Conservation (phyloP, 2,113 vertebrate genomes). For the Aldabrachelys gigantea region DNA sequence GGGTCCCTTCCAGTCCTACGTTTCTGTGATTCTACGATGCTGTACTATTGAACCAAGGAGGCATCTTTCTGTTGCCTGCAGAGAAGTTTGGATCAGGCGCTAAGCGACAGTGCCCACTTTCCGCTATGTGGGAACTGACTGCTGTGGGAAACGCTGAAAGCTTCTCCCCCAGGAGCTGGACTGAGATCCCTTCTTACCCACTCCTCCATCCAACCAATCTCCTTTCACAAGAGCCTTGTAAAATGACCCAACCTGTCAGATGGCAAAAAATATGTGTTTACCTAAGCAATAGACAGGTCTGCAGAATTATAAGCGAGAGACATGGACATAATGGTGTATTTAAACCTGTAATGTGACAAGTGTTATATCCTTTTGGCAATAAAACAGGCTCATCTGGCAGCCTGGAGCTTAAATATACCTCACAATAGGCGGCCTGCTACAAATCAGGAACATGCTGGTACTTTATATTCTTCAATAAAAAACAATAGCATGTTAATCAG, state of each 20-base stretch:
- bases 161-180: not conserved
- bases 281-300: not conserved
- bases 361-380: not conserved
- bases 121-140: not conserved
- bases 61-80: not conserved
- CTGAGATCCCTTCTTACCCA: not conserved
- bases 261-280: not conserved
- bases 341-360: not conserved
- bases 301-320: not conserved
- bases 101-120: not conserved
- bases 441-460: not conserved
- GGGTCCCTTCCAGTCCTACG: not conserved
- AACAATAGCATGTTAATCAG: not conserved
- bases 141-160: not conserved
- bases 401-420: not conserved
- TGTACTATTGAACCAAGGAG: not conserved
- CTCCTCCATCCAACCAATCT: not conserved
- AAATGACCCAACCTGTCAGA: not conserved
- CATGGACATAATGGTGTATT: constrained; percentile 3
- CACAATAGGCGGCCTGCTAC: not conserved
- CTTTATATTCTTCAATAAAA: not conserved
- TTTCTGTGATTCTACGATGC: not conserved
- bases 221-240: not conserved
- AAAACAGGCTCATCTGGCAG: not conserved
- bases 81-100: not conserved